These are phyloP conservation scores for Protosalanx chinensis DNA, from an alignment of 2,797 vertebrate genomes.

Conservation along the genomic window DNA sequence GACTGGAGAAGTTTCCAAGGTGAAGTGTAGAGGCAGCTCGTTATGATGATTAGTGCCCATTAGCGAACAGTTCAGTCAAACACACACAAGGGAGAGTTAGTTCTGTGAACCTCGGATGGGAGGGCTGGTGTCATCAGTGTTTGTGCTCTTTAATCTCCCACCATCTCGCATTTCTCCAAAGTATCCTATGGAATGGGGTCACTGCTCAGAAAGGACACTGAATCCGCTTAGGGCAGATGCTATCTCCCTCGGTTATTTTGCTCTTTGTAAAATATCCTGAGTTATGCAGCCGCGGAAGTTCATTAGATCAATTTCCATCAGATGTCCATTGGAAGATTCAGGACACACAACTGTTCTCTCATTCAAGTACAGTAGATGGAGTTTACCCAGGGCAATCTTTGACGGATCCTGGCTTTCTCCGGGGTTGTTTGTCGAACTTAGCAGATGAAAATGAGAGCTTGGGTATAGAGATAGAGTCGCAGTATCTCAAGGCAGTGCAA, in stretches of 20 bases:
- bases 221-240: slow-evolving; percentile 4
- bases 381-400: slow-evolving; percentile 43
- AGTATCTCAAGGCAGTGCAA: slow-evolving; percentile 44
- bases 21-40: slow-evolving; percentile 29
- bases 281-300: slow-evolving; percentile 31
- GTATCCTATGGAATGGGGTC: slow-evolving; percentile 42
- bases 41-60: slow-evolving; percentile 45
- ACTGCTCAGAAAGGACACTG: not conserved
- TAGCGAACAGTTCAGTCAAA: slow-evolving; percentile 49
- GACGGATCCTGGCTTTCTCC: slow-evolving; percentile 44
- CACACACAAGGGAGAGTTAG: slow-evolving; percentile 32
- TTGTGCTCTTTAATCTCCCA: slow-evolving; percentile 40
- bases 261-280: slow-evolving; percentile 38
- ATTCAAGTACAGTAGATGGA: slow-evolving; percentile 36
- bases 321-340: slow-evolving; percentile 20
- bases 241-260: slow-evolving; percentile 34
- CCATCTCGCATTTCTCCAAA: slow-evolving; percentile 38
- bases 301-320: slow-evolving; percentile 48
- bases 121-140: slow-evolving; percentile 18
- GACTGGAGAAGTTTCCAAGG: slow-evolving; percentile 11
- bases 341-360: slow-evolving; percentile 13
- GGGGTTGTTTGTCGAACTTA: slow-evolving; percentile 54
- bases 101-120: slow-evolving; percentile 21
- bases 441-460: slow-evolving; percentile 61
- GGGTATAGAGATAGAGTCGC: slow-evolving; percentile 45